Evolutionary conservation across 2,888 invertebrate species (phyloP), one percentile per base, ranked within the genome.

Genomic region (Argyresthia goedartella): DNA sequence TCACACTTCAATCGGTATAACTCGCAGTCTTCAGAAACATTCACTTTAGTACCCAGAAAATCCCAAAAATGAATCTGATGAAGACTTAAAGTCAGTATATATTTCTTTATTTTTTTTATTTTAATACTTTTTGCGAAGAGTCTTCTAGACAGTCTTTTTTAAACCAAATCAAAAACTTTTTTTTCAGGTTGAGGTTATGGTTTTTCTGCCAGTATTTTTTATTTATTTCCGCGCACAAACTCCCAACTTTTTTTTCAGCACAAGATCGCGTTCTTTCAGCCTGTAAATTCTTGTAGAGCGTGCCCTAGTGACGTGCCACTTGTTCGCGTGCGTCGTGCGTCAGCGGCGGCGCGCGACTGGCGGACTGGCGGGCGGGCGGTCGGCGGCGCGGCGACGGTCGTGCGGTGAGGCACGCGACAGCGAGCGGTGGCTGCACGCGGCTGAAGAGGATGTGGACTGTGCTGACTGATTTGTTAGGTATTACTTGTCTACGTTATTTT

Each of bases 311-410:
- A 60, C 61, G 55, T 57, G 56, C 51, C 47, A 25, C 36, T 39
- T 11, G 35, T n/a, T 53, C 56, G 55, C 66, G 71, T 69, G 63
- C 63, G 59, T 51, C 65, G 61, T 63, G 67, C 58, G 59, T 58
- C 63, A 65, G 58, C 59, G 70, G 64, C 67, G 80, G 60, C 82
- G 79, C 77, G 75, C 82, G 82, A 84, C 81, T 81, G 80, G 61
- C 69, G 67, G 61, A 54, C 57, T 63, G 53, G 53, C 52, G 56
- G 53, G 56, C 54, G 50, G 49, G 49, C 49, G 39, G 50, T 50
- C 46, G 55, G 56, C 55, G 58, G 48, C 39, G n/a, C 46, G 55
- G 56, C 55, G 58, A 44, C 39, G n/a, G 13, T 25, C 25, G 25
- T 25, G 25, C 2, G 25, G 25, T 25, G 25, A 25, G 50, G 45